These are phyloP conservation scores for Castor canadensis DNA, from an alignment of 2,113 vertebrate genomes.

Conservation along the genomic window DNA sequence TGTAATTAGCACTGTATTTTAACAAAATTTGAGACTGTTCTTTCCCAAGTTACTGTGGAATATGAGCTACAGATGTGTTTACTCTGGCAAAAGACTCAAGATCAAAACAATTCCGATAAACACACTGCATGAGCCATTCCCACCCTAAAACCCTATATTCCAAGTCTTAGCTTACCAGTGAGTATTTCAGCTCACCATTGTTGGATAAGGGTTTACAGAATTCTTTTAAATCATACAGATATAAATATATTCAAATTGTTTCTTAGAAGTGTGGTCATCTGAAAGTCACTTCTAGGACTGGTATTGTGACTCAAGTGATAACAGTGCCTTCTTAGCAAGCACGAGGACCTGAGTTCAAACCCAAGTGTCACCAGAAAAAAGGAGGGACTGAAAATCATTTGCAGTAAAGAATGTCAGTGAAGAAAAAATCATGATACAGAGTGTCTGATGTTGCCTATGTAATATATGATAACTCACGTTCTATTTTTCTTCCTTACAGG, in stretches of 20 bases:
- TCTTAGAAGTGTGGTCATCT: background rate
- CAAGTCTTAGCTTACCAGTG: background rate
- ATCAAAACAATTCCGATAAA: conserved; percentile 70
- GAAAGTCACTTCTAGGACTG: too few relatives aligned
- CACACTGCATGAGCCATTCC: background rate
- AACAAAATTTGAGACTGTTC: conserved; percentile 71
- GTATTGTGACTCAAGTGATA: too few relatives aligned
- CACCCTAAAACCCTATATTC: background rate
- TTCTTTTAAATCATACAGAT: background rate
- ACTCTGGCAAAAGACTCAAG: conserved; percentile 65
- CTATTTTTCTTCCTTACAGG: background rate
- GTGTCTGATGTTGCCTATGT: background rate
- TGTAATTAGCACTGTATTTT: conserved; percentile 74
- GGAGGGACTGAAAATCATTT: too few relatives aligned
- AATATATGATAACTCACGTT: background rate
- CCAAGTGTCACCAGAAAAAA: too few relatives aligned
- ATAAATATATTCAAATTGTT: background rate
- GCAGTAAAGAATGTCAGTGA: background rate
- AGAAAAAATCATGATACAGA: background rate
- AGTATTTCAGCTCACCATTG: background rate
- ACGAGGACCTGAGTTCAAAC: too few relatives aligned
- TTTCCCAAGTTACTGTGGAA: conserved; percentile 60
- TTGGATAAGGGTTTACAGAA: background rate
- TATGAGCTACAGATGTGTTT: conserved; percentile 74
- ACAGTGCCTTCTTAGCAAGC: too few relatives aligned